Evolutionary conservation across 1,140 invertebrate genomes (phyloP), one percentile per base, ranked within the genome.

Genomic region (Drosophila lini): DNA sequence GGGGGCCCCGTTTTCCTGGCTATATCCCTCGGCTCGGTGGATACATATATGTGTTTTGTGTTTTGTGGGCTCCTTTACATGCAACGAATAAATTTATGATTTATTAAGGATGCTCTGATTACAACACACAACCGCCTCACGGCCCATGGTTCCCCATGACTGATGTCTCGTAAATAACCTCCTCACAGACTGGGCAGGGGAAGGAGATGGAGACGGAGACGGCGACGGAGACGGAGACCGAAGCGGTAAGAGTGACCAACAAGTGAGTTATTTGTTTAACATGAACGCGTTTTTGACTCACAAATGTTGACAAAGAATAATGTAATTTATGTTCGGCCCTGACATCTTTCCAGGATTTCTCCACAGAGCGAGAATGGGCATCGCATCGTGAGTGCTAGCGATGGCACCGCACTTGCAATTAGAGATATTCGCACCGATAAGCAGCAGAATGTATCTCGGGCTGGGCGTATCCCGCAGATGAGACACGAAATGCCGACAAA

Each of bases 81-180:
- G 74, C 71, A 60, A 48, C 60, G 80, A 81, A 91, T 88, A 91
- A 91, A 91, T 91, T 90, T 91, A 91, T 91, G 90, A 91, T 91
- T 91, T 91, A 91, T 91, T 91, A 91, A 91, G 90, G 90, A 91
- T 91, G 83, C 79, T 90, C 90, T 91, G 86, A 90, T 91, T 91
- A 91, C 90, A 91, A 90, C 84, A 89, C 84, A 89, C 81, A 47
- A 58, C 42, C 52, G 63, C 62, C 62, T 36, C 62, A 64, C 22
- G 28, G 50, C 60, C 60, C 60, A 58, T 58, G 56, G 34, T 40
- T 34, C 53, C 57, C 50, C 57, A 61, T 78, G 81, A 90, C 75
- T 90, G 81, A 90, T 90, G 84, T 86, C 85, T 90, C 85, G 75
- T 81, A 89, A 90, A 90, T 80, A 90, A 81, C 75, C 68, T 70